Conservation (phyloP, 2,888 invertebrate species). For the Lymantria dispar region DNA sequence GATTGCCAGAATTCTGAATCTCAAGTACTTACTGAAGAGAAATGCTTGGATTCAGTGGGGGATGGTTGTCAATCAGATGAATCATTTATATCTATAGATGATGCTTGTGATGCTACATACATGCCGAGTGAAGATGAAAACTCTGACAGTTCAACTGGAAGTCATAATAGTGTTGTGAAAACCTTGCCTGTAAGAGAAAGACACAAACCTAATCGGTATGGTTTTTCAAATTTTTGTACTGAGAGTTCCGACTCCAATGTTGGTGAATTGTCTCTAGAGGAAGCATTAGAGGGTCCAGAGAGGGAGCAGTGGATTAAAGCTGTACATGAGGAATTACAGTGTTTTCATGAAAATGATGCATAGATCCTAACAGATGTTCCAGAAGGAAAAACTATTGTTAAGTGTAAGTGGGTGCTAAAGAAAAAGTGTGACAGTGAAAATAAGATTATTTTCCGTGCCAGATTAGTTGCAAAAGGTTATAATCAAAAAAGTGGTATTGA, state of each 20-base stretch:
- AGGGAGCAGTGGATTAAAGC: neutral
- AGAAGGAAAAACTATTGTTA: neutral
- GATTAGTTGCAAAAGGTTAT: neutral
- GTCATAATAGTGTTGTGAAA: neutral
- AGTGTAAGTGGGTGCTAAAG: neutral
- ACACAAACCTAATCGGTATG: neutral
- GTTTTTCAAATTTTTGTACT: neutral
- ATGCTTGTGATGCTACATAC: neutral
- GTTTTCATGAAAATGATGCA: neutral
- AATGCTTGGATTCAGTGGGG: neutral
- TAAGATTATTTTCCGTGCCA: neutral
- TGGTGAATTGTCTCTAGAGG: constrained; percentile 1
- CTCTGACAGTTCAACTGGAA: neutral
- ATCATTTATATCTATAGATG: neutral
- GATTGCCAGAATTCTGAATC: neutral
- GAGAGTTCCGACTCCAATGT: neutral
- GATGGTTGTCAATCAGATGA: neutral
- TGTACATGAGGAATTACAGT: neutral
- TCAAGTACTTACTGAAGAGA: neutral
- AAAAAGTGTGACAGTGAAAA: neutral
- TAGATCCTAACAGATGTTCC: neutral
- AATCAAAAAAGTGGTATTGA: neutral
- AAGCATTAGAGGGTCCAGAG: neutral
- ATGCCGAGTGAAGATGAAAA: neutral
- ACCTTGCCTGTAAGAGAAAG: neutral